Base-by-base conservation (phyloP, 2,888 invertebrate genomes). In the Drosophila koepferae region DNA sequence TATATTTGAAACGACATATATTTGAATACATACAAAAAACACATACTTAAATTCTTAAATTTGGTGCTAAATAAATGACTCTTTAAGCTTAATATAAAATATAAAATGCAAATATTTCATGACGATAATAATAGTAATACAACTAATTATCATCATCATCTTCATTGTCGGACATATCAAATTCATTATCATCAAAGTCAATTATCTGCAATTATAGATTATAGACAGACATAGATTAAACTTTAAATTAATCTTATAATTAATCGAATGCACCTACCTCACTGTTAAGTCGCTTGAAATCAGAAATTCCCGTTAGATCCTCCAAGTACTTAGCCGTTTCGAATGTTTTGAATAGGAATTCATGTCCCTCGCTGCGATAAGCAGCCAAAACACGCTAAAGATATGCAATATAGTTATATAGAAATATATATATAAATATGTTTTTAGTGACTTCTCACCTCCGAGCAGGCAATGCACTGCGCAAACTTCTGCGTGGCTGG, bases 381-480 rank as follows among this genome's bases (percentile, higher is more conserved):
- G 94, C 94, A 3, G 93, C 78, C n/a, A 95, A 74, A 23, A 95
- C 92, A 55, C 81, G 86, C 92, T 93, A 54, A 20, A 81, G 1
- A 14, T 5, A 41, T 12, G 0, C 23, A 9, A 28, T 12, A 36
- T 2, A 55, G 12, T 8, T 10, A 44, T 5, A 49, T 10, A 34
- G 40, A 46, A 28, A 28, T n/a, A 44, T 7, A 20, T 34, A 23
- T 7, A n/a, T 38, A 18, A 12, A 34, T 41, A 41, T n/a, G n/a
- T 12, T 20, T 40, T 5, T 20, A 28, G 53, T 14, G 40, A 10
- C 14, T 2, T 34, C 14, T 40, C 74, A 93, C 93, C 76, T 94
- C 93, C 0, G 98, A 99, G 91, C 99, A 99, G 0, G 98, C 99
- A 51, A 98, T 97, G 91, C 99, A 99, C 79, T 97, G 96, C 63